Evolutionary conservation across 2,888 invertebrate species (phyloP), one percentile per base, ranked within the genome.

Genomic region (Pteria penguin): DNA sequence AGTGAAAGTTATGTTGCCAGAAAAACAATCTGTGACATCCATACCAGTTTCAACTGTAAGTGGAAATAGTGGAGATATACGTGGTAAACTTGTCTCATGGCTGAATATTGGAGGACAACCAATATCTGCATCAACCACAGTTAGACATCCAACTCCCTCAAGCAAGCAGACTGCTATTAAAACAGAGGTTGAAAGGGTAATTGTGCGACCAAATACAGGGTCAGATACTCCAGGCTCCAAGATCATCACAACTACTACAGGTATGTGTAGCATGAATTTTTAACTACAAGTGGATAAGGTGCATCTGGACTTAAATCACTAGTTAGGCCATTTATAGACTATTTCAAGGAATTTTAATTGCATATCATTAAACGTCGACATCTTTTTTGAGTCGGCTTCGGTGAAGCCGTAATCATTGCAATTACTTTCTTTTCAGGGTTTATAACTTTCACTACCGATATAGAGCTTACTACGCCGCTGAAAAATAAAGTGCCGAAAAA

Each of bases 41-140:
- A n/a, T 18, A 27, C 14, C 62, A 22, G 54, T 31, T 1, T 18
- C 68, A 26, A 29, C 57, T n/a, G 54, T n/a, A 18, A 36, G 26
- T 0, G 8, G 22, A 3, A 26, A 58, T 24, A 52, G 45, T n/a
- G 67, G 57, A 22, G 58, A 69, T 22, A 65, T 76, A 31, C 54
- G 72, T 22, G 72, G 69, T 32, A 72, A 72, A 33, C 45, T 76
- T 14, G 72, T 76, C n/a, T 65, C 76, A 26, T 61, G 69, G 4
- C 58, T 76, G 2, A 63, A 55, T 18, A 18, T 14, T 14, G 45
- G 11, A 14, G 45, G 45, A 8, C 45, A 45, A 18, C 45, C 45
- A 14, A 18, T 45, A 18, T 14, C 8, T 14, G 45, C 11, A 45
- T 45, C 45, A 18, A 45, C 45, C 45, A 45, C 18, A 8, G 45